phyloP scores from a whole-genome alignment of 2,113 vertebrate genomes.

The Chionodraco myersi region DNA sequence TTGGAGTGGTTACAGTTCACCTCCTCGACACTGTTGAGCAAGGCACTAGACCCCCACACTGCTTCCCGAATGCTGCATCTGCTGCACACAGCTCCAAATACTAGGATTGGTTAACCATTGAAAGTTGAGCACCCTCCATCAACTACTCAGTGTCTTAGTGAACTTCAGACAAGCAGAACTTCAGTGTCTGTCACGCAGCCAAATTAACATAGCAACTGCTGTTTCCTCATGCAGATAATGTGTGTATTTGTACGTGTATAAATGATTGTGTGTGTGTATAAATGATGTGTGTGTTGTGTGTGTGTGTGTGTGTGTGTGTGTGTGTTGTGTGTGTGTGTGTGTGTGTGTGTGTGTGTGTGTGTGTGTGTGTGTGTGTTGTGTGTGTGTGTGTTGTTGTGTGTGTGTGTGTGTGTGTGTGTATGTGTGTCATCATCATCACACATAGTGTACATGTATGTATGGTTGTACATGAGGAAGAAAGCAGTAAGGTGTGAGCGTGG shows the following conservation, averaged over 20 bases:
- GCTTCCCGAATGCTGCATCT: too few species aligned
- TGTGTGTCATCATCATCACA: slow-evolving; percentile 1
- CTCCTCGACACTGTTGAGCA: too few species aligned
- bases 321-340: too few species aligned
- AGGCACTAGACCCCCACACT: too few species aligned
- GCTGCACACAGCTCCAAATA: too few species aligned
- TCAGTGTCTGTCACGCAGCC: slow-evolving; percentile 29
- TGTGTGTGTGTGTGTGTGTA: not conserved
- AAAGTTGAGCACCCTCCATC: slow-evolving; percentile 1
- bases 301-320: too few species aligned
- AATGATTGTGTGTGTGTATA: not conserved
- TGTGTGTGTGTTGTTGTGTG: not conserved
- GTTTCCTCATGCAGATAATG: slow-evolving; percentile 46
- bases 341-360: not conserved
- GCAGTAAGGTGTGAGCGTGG: not conserved
- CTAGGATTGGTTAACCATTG: not conserved
- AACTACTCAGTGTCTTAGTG: slow-evolving; percentile 46
- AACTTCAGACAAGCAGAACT: slow-evolving; percentile 24
- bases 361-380: not conserved
- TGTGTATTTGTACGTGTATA: not conserved
- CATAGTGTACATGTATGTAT: slow-evolving; percentile 13
- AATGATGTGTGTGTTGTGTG: too few species aligned
- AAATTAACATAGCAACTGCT: slow-evolving; percentile 54
- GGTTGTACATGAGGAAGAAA: slow-evolving; percentile 11
- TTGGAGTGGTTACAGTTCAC: too few species aligned